Evolutionary conservation across 2,888 invertebrate species (phyloP), one percentile per base, ranked within the genome.

Genomic region (Xestobium rufovillosum): DNA sequence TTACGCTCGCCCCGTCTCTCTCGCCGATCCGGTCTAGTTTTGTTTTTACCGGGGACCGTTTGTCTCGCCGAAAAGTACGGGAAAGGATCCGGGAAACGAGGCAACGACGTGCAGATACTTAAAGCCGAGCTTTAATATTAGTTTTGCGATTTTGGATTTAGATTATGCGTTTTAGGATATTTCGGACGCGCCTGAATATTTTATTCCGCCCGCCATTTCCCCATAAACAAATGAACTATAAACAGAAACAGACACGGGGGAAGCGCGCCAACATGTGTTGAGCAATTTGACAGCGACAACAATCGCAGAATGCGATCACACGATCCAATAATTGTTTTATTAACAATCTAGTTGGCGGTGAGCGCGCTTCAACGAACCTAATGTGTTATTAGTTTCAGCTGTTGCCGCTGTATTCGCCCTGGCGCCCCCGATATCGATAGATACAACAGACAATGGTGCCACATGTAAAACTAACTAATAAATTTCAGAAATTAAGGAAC

Each of bases 81-180:
- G 31, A 19, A 31, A 6, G 32, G 10, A 29, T 26, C 31, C 13
- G 39, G 28, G 31, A 32, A 23, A 11, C 34, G 30, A 39, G 37
- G 31, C 31, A 39, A 19, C 38, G 47, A 48, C 48, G 49, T 48
- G 43, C 17, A 29, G 42, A 11, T 26, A 33, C 32, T 35, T 26
- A 19, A 31, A 30, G 36, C 26, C 42, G 40, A 43, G 44, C 50
- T 52, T 52, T 51, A 49, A 56, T 52, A 56, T 59, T 56, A 56
- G 56, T 57, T 57, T 56, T 55, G 51, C 53, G 57, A 59, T 58
- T 56, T 56, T 49, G 53, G 56, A 58, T 58, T 56, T 52, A 54
- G 57, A 57, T 57, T 58, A 57, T 51, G 53, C 53, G 53, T 55
- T 56, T 19, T 53, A 48, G 53, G 51, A 52, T 50, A 51, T 52